These are phyloP conservation scores for Copidosoma floridanum DNA, from an alignment of 1,140 invertebrate genomes.

Conservation along the genomic window DNA sequence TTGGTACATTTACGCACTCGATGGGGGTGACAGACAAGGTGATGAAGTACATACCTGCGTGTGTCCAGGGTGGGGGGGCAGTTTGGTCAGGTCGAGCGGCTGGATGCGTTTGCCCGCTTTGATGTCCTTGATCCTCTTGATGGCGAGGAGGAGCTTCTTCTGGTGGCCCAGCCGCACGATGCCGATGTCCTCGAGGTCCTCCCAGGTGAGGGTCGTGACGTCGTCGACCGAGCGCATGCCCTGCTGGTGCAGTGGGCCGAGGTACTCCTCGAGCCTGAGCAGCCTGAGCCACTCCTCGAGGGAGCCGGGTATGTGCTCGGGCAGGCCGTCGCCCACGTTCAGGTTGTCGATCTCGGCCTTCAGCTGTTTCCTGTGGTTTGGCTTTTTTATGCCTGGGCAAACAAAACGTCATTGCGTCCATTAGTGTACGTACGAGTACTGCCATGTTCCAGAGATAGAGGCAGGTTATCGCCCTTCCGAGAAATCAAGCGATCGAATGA, in stretches of 20 bases:
- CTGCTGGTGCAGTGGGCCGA: slow-evolving; percentile 82
- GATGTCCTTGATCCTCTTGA: slow-evolving; percentile 95
- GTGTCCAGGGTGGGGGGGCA: slow-evolving; percentile 60
- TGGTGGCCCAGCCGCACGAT: slow-evolving; percentile 94
- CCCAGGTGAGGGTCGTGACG: slow-evolving; percentile 93
- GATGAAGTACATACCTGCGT: slow-evolving; percentile 50
- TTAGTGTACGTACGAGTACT: background rate
- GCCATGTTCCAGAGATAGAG: too few relatives aligned
- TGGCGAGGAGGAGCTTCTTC: slow-evolving; percentile 96
- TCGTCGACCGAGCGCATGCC: slow-evolving; percentile 92
- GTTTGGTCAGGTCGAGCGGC: slow-evolving; percentile 60
- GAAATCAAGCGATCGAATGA: background rate
- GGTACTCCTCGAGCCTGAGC: slow-evolving; percentile 88
- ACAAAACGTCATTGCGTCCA: background rate
- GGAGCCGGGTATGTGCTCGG: slow-evolving; percentile 88
- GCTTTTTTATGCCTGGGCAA: slow-evolving; percentile 83
- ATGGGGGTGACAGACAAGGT: too few relatives aligned
- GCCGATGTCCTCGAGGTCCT: slow-evolving; percentile 98
- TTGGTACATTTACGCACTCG: background rate
- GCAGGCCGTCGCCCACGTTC: slow-evolving; percentile 89
- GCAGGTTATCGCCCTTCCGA: background rate
- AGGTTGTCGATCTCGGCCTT: slow-evolving; percentile 95
- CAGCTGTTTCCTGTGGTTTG: slow-evolving; percentile 91
- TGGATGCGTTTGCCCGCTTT: slow-evolving; percentile 79
- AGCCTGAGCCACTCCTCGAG: slow-evolving; percentile 92